phyloP scores from a whole-genome alignment of 2,888 invertebrate genomes.

The Ectemnius continuus region DNA sequence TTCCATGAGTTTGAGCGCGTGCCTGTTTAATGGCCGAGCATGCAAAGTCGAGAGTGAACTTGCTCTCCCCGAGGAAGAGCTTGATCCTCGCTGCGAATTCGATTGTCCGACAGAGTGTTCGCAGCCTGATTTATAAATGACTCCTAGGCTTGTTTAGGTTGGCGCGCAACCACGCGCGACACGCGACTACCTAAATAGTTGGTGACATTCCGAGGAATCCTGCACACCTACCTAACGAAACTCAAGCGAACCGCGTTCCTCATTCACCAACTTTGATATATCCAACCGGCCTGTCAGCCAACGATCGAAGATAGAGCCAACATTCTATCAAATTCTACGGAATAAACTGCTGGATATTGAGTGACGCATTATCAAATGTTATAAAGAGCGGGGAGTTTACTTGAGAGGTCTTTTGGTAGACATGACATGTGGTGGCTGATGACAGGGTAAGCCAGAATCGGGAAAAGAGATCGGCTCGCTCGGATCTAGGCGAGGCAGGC shows the following conservation, averaged over 20 bases:
- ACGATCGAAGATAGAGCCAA: too few species aligned
- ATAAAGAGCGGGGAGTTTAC: too few species aligned
- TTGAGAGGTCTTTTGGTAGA: too few species aligned
- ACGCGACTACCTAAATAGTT: slow-evolving; percentile 11
- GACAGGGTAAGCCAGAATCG: neutral
- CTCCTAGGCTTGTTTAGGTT: neutral
- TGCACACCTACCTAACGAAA: slow-evolving; percentile 20
- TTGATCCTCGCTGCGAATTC: slow-evolving; percentile 8
- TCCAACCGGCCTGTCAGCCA: too few species aligned
- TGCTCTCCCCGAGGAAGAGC: slow-evolving; percentile 20
- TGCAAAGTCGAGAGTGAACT: slow-evolving; percentile 37
- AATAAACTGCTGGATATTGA: too few species aligned
- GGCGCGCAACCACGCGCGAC: slow-evolving; percentile 1
- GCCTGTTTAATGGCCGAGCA: slow-evolving; percentile 51
- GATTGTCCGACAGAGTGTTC: slow-evolving; percentile 6
- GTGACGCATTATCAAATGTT: too few species aligned
- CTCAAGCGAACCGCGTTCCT: slow-evolving; percentile 24
- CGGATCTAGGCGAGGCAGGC: too few species aligned
- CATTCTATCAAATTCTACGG: too few species aligned
- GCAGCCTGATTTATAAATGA: slow-evolving; percentile 46
- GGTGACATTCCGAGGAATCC: slow-evolving; percentile 35
- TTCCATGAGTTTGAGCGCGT: slow-evolving; percentile 59
- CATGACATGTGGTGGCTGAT: neutral
- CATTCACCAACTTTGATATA: too few species aligned
- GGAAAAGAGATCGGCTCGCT: neutral